Conservation (phyloP, 37 sponge, comb jelly and placozoan genomes). For the Mnemiopsis leidyi region DNA sequence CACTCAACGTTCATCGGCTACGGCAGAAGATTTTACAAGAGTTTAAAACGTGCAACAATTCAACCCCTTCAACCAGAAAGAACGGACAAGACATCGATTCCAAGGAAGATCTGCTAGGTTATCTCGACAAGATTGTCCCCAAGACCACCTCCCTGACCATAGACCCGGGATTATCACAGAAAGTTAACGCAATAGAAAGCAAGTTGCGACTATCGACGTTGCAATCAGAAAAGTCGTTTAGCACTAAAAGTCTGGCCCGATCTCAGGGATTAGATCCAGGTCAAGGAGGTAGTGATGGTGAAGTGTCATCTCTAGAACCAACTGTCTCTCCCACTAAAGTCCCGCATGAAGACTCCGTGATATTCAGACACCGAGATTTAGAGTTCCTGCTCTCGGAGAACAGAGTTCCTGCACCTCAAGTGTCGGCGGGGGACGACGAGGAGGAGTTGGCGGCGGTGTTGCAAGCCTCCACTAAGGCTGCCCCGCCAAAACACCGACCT, state of each 20-base stretch:
- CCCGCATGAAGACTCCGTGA: neutral
- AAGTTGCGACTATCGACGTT: neutral
- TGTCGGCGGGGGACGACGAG: conserved; percentile 3
- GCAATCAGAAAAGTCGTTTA: neutral
- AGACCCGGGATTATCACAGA: neutral
- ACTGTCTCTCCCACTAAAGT: neutral
- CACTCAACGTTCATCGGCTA: conserved; percentile 29
- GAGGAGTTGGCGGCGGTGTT: conserved; percentile 50
- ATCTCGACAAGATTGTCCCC: neutral
- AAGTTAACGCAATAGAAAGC: neutral
- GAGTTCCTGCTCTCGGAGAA: conserved; percentile 61
- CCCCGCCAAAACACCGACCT: neutral
- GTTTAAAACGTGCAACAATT: neutral
- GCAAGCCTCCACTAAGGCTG: conserved; percentile 29
- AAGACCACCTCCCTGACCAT: neutral
- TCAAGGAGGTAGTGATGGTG: neutral
- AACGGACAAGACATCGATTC: neutral
- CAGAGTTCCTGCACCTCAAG: neutral
- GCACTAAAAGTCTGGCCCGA: neutral
- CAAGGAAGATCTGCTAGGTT: conserved; percentile 26
- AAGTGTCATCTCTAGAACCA: neutral
- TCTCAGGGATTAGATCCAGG: neutral
- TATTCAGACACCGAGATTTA: neutral
- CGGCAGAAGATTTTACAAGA: conserved; percentile 60
- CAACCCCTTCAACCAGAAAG: neutral